A percentile compares a stretch with the other conserved stretches of the same genome.
Conservation (phyloP, 2,888 invertebrate genomes). For the Epsilonema sp. region DNA sequence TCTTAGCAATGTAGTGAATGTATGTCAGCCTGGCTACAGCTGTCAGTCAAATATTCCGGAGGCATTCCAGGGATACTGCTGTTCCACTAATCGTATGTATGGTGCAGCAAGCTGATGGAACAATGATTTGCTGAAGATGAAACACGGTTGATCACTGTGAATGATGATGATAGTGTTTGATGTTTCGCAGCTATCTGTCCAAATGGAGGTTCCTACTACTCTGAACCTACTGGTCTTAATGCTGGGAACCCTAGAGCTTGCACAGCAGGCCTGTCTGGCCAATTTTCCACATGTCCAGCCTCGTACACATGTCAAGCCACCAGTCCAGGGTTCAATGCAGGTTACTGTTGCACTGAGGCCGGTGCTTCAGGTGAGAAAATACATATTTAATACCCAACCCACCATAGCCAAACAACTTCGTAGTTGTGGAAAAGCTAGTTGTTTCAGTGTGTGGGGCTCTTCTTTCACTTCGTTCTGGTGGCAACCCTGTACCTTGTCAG, state of each 20-base stretch:
- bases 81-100: conserved; percentile 3
- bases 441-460: too few species aligned
- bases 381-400: too few species aligned
- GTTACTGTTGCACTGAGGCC: background rate
- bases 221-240: background rate
- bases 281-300: background rate
- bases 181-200: background rate
- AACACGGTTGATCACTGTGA: background rate
- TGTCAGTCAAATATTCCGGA: conserved; percentile 1
- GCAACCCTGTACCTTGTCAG: too few species aligned
- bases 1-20: background rate
- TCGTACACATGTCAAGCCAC: background rate
- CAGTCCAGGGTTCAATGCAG: background rate
- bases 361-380: background rate
- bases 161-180: too few species aligned
- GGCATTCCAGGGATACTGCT: conserved; percentile 5
- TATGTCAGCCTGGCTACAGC: conserved; percentile 1
- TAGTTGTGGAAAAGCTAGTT: too few species aligned
- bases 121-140: background rate
- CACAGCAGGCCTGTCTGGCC: background rate
- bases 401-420: too few species aligned
- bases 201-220: background rate
- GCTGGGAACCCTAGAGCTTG: background rate
- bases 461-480: too few species aligned
- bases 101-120: background rate